These are phyloP conservation scores for Melopsittacus undulatus DNA, from an alignment of 2,797 vertebrate genomes.

Conservation along the genomic window DNA sequence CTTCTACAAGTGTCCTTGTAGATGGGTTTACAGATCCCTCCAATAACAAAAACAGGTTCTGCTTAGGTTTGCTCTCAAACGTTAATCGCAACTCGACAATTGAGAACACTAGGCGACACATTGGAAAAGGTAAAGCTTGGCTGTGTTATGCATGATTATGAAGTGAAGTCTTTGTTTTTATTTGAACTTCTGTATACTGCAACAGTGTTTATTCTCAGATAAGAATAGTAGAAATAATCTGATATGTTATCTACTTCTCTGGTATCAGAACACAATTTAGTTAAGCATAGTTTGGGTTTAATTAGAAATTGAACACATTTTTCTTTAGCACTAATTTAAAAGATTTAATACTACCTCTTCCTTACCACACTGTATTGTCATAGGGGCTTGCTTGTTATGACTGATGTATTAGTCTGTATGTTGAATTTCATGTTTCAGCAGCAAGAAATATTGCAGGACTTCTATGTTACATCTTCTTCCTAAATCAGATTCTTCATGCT, in stretches of 20 bases:
- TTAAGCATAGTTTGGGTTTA: background rate
- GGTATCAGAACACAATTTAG: background rate
- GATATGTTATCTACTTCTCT: background rate
- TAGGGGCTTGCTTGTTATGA: background rate
- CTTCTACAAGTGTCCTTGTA: constrained; percentile 93
- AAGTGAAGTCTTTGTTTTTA: background rate
- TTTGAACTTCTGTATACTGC: background rate
- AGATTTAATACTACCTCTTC: background rate
- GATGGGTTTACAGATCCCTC: constrained; percentile 97
- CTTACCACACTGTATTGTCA: background rate
- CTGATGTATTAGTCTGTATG: background rate
- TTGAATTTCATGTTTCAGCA: background rate
- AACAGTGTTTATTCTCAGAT: background rate
- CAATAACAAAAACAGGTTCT: constrained; percentile 98
- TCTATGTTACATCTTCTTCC: background rate
- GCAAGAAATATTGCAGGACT: background rate
- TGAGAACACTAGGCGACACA: constrained; percentile 95
- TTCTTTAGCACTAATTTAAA: background rate
- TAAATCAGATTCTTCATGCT: background rate
- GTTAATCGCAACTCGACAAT: constrained; percentile 98
- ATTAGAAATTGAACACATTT: background rate
- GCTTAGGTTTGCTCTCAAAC: constrained; percentile 93
- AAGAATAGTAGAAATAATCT: background rate
- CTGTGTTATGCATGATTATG: fast-evolving
- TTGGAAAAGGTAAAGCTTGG: constrained; percentile 89